Conservation (phyloP, 2,888 invertebrate species). For the Ornithoptera alexandrae region DNA sequence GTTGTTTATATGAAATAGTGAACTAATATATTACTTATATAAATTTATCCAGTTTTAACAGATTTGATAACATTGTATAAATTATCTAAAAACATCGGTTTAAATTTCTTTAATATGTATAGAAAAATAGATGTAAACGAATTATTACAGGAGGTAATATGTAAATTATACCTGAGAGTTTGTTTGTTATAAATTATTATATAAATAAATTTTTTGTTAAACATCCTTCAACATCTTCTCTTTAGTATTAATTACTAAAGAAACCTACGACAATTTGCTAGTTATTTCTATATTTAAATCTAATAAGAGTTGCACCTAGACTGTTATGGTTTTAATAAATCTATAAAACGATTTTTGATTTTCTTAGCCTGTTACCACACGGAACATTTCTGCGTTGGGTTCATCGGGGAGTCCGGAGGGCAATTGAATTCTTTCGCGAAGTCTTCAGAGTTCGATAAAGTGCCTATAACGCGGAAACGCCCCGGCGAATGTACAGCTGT, state of each 20-base stretch:
- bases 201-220: neutral
- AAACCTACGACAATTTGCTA: too few species aligned
- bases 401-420: conserved; percentile 87
- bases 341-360: neutral
- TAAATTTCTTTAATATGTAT: neutral
- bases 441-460: conserved; percentile 87
- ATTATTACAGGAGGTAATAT: neutral
- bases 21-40: too few species aligned
- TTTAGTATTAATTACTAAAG: too few species aligned
- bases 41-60: too few species aligned
- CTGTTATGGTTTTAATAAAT: neutral
- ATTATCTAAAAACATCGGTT: too few species aligned
- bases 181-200: neutral
- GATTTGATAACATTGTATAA: too few species aligned
- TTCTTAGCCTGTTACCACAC: conserved; percentile 82
- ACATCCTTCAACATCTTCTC: too few species aligned
- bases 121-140: neutral
- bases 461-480: conserved; percentile 88
- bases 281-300: neutral
- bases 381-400: conserved; percentile 87
- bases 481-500: conserved; percentile 93
- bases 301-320: neutral
- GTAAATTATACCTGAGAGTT: neutral
- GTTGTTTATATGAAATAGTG: too few species aligned
- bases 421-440: conserved; percentile 87